Percentiles rank a stretch among this genome's conserved stretches.
Conservation (phyloP, 2,888 invertebrate genomes). For the Cephus pulcher region DNA sequence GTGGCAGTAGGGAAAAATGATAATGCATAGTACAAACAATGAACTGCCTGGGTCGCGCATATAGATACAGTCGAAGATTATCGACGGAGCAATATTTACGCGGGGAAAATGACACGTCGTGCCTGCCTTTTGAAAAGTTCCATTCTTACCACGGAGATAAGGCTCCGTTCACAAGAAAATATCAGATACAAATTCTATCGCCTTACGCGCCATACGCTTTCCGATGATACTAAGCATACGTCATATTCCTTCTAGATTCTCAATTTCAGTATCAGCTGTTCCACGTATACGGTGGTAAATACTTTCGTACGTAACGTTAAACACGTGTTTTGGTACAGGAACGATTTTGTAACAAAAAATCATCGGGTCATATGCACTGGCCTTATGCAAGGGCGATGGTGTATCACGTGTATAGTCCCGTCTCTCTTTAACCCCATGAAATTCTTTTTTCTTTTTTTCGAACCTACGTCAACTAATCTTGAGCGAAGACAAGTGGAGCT, state of each 20-base stretch:
- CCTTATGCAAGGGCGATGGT: slow-evolving; percentile 14
- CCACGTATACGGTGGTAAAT: not conserved
- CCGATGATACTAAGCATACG: not conserved
- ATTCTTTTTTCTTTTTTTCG: not conserved
- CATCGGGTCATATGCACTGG: slow-evolving; percentile 19
- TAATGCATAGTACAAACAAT: not conserved
- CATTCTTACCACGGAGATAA: not conserved
- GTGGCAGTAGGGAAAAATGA: too few species aligned
- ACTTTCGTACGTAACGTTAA: slow-evolving; percentile 14
- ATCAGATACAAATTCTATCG: not conserved
- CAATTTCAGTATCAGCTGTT: not conserved
- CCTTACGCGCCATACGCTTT: not conserved
- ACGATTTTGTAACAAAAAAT: slow-evolving; percentile 15
- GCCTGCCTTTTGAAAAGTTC: not conserved
- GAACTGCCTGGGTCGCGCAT: not conserved
- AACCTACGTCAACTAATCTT: slow-evolving; percentile 13
- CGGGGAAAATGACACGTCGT: not conserved
- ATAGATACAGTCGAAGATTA: not conserved
- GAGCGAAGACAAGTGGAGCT: slow-evolving; percentile 18
- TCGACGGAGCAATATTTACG: not conserved
- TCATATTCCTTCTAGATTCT: not conserved
- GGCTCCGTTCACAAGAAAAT: not conserved
- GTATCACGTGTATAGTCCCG: not conserved
- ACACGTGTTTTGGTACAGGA: slow-evolving; percentile 17
- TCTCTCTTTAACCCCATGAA: not conserved